Conservation (phyloP, 2,888 invertebrate genomes). For the Eucera pruinosa region DNA sequence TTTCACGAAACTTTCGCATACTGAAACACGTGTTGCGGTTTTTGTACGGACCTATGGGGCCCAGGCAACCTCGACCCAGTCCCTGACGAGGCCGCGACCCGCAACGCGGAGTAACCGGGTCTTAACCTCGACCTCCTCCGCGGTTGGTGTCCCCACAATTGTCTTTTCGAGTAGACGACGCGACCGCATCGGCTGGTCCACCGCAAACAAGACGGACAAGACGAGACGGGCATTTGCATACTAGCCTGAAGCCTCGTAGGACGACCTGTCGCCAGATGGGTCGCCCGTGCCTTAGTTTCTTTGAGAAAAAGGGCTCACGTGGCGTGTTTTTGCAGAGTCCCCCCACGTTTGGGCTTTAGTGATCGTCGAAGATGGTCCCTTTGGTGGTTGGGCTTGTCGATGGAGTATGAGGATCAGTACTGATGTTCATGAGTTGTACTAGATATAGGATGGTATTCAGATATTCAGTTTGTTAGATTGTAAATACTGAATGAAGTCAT, state of each 20-base stretch:
- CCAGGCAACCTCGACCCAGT: constrained; percentile 76
- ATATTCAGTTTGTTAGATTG: too few relatives aligned
- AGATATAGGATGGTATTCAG: neutral
- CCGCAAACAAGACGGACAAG: constrained; percentile 55
- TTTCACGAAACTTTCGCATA: constrained; percentile 41
- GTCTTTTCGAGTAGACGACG: constrained; percentile 45
- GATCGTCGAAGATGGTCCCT: neutral
- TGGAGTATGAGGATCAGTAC: neutral
- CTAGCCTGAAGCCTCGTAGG: constrained; percentile 51
- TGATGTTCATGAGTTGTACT: neutral
- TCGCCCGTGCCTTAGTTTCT: neutral
- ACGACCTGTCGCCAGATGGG: constrained; percentile 58
- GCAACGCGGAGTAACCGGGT: constrained; percentile 68
- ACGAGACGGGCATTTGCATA: constrained; percentile 56
- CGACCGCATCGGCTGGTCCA: constrained; percentile 13
- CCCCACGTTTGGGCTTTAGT: neutral
- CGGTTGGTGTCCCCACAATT: constrained; percentile 50
- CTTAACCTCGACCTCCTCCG: constrained; percentile 69
- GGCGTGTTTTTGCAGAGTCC: neutral
- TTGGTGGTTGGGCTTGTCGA: neutral
- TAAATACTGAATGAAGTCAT: too few relatives aligned
- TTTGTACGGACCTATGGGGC: constrained; percentile 38
- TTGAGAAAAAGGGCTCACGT: neutral
- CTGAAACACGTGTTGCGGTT: constrained; percentile 36
- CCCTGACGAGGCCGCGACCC: constrained; percentile 76